Percentiles rank a stretch among this genome's conserved stretches.
Conservation (phyloP, 2,113 vertebrate genomes). For the Donacobius atricapilla region DNA sequence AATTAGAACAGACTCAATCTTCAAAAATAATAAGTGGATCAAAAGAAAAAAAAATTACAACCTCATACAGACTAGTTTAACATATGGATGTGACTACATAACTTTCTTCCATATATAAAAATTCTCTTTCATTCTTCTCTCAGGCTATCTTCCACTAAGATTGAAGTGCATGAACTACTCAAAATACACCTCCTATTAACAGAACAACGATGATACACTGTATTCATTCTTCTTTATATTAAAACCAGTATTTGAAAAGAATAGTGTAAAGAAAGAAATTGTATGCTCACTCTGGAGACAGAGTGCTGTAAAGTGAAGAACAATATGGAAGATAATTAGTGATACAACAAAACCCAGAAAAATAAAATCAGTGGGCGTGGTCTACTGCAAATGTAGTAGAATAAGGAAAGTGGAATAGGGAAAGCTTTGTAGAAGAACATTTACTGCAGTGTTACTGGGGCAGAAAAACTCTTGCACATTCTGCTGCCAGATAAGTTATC, state of each 20-base stretch:
- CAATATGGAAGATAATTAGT: background rate
- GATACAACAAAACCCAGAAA: background rate
- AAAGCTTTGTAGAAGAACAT: background rate
- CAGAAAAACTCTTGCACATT: background rate
- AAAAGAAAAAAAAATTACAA: background rate
- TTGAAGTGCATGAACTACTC: background rate
- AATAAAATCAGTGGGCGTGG: background rate
- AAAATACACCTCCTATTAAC: constrained; percentile 11
- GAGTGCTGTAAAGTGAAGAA: background rate
- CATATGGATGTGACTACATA: background rate
- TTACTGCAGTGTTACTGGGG: background rate
- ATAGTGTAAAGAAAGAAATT: background rate
- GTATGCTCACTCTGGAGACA: background rate
- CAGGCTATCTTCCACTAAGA: background rate
- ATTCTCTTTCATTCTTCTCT: constrained; percentile 9
- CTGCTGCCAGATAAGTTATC: background rate
- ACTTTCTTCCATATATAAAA: background rate
- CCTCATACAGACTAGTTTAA: background rate
- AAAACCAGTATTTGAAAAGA: background rate
- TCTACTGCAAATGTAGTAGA: background rate
- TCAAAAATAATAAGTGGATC: background rate
- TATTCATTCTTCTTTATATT: background rate
- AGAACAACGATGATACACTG: background rate
- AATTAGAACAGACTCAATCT: background rate
- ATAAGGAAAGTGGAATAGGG: background rate